A percentile compares a stretch with the other conserved stretches of the same genome.
phyloP scores from a whole-genome alignment of 1,140 invertebrate genomes.

The Drosophila tristis region DNA sequence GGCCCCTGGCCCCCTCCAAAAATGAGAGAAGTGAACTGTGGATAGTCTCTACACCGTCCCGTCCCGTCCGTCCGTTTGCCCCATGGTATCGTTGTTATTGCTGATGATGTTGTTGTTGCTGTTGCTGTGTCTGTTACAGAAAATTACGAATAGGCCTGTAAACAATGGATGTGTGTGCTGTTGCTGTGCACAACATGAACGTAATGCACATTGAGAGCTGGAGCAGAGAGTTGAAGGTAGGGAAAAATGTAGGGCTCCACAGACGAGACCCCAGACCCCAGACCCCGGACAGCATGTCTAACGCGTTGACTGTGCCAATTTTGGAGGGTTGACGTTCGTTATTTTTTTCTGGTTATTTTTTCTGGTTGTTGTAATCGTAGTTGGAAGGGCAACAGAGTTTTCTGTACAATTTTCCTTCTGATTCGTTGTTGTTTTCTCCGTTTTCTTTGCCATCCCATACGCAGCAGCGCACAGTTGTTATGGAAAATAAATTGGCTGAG shows the following conservation, averaged over 20 bases:
- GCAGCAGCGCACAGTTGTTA: slow-evolving; percentile 49
- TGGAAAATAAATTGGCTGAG: slow-evolving; percentile 70
- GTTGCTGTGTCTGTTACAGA: slow-evolving; percentile 57
- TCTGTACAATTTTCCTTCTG: slow-evolving; percentile 9
- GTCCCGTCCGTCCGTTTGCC: neutral
- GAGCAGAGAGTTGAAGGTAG: slow-evolving; percentile 4
- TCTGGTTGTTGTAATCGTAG: slow-evolving; percentile 7
- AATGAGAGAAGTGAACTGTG: no score
- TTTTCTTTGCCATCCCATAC: slow-evolving; percentile 1
- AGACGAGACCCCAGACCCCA: slow-evolving; percentile 5
- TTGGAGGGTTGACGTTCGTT: slow-evolving; percentile 26
- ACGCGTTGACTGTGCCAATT: slow-evolving; percentile 64
- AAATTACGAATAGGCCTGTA: slow-evolving; percentile 60
- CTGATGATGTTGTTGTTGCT: slow-evolving; percentile 31
- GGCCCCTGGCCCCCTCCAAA: slow-evolving; percentile 8
- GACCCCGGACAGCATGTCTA: slow-evolving; percentile 34
- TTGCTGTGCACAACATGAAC: slow-evolving; percentile 41
- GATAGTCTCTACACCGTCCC: slow-evolving; percentile 8
- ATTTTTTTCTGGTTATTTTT: slow-evolving; percentile 19
- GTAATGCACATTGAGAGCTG: slow-evolving; percentile 53
- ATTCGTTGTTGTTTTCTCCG: slow-evolving; percentile 9
- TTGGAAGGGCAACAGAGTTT: slow-evolving; percentile 57
- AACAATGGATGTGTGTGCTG: slow-evolving; percentile 50
- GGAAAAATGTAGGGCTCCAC: slow-evolving; percentile 8
- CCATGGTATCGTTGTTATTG: neutral